Conservation (phyloP, 1,140 invertebrate species). For the Aphelenchoides avenae region DNA sequence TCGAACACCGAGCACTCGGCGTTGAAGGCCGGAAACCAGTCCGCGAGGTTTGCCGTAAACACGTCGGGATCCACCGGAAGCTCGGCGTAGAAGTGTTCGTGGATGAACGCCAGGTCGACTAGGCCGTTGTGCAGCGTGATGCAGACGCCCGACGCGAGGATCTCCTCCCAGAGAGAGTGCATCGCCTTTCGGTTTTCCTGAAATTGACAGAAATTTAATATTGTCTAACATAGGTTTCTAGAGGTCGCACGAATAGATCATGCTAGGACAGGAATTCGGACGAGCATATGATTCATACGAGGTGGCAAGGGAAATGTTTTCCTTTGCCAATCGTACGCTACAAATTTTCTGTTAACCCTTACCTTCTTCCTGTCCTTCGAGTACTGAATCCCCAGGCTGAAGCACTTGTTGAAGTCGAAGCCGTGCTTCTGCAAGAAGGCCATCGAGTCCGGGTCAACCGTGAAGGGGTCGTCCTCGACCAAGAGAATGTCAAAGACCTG, state of each 20-base stretch:
- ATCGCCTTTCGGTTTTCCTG: background rate
- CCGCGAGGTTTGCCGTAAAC: constrained; percentile 34
- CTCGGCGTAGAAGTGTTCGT: constrained; percentile 42
- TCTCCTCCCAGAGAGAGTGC: constrained; percentile 29
- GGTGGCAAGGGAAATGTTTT: background rate
- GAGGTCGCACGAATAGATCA: no score
- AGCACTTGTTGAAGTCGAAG: constrained; percentile 32
- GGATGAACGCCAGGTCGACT: constrained; percentile 40
- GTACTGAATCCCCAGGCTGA: constrained; percentile 23
- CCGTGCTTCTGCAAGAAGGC: constrained; percentile 29
- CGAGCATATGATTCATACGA: no score
- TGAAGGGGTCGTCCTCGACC: constrained; percentile 24
- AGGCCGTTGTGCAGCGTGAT: constrained; percentile 45
- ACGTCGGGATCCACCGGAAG: constrained; percentile 26
- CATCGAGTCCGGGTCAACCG: constrained; percentile 32
- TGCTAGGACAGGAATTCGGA: no score
- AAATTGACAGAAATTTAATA: background rate
- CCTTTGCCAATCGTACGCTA: constrained; percentile 13
- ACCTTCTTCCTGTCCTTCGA: no score
- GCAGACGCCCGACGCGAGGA: constrained; percentile 30
- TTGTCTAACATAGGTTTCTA: constrained; percentile 1
- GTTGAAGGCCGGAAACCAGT: constrained; percentile 23
- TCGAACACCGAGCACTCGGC: background rate
- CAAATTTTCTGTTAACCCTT: background rate
- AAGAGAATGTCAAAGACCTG: constrained; percentile 29